A percentile compares a stretch with the other conserved stretches of the same genome.
Conservation (phyloP, 2,888 invertebrate genomes). For the Iphiclides podalirius region DNA sequence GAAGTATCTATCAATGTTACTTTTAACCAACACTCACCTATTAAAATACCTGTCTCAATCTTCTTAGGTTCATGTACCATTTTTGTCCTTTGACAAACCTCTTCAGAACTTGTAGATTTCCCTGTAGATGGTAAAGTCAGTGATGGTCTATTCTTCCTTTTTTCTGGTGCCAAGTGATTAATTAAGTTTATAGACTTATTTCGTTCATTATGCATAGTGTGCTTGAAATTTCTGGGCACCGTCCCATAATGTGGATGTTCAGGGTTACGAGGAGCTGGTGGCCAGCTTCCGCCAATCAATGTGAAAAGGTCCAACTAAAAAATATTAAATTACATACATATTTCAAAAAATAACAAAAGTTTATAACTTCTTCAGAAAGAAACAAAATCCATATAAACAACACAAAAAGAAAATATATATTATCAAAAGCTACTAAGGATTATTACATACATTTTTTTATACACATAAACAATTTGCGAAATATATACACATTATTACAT, state of each 20-base stretch:
- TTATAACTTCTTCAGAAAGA: too few species aligned
- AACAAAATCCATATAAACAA: too few species aligned
- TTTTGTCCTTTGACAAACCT: constrained; percentile 44
- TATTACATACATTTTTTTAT: too few species aligned
- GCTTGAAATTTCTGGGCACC: constrained; percentile 42
- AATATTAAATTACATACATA: constrained; percentile 6
- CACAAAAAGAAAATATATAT: background rate
- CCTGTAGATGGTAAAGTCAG: constrained; percentile 30
- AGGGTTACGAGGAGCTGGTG: constrained; percentile 63
- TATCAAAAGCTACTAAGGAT: too few species aligned
- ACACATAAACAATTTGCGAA: too few species aligned
- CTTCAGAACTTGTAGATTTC: constrained; percentile 29
- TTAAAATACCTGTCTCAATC: constrained; percentile 68
- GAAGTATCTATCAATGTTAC: too few species aligned
- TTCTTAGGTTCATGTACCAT: constrained; percentile 73
- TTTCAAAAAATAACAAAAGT: too few species aligned
- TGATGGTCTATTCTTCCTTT: constrained; percentile 50
- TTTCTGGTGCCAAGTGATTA: constrained; percentile 75
- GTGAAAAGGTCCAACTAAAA: constrained; percentile 65
- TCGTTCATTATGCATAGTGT: constrained; percentile 73
- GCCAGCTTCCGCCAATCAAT: constrained; percentile 74
- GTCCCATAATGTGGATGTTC: constrained; percentile 60
- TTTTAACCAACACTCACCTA: constrained; percentile 52
- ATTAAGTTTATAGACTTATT: constrained; percentile 82
- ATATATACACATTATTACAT: too few species aligned